Conservation (phyloP, 2,113 vertebrate species). For the Muntiacus reevesi region DNA sequence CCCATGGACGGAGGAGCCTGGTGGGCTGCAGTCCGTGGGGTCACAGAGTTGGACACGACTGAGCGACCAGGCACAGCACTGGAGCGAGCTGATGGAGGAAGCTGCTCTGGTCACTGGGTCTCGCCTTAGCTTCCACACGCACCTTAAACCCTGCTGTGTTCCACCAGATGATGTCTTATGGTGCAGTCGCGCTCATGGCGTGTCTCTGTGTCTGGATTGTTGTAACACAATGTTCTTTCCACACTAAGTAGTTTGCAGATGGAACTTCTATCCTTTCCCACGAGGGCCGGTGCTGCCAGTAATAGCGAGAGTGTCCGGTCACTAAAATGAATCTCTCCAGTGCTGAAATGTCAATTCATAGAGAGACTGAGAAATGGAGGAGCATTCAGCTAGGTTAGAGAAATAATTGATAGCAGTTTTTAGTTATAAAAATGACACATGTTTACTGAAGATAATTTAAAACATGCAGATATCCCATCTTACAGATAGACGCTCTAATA, state of each 20-base stretch:
- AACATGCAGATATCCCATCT: background rate
- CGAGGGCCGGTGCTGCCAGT: background rate
- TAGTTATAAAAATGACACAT: background rate
- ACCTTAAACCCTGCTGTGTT: rapidly evolving
- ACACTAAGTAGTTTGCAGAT: background rate
- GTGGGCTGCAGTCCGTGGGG: background rate
- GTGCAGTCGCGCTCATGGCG: no score
- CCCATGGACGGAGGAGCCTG: background rate
- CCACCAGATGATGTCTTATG: rapidly evolving
- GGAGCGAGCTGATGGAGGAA: background rate
- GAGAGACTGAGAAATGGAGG: background rate
- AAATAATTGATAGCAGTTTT: background rate
- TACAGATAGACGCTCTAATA: background rate
- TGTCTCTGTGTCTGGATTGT: background rate
- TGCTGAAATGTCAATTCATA: background rate
- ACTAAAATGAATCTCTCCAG: background rate
- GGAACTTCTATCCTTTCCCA: background rate
- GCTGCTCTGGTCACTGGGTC: background rate
- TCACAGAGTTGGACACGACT: background rate
- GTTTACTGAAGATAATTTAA: background rate
- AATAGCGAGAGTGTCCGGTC: background rate
- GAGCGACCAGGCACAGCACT: background rate
- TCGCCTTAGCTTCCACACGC: background rate
- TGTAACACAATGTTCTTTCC: background rate
- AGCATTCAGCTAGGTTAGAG: background rate